Evolutionary conservation across 2,113 vertebrate genomes (phyloP).

Genomic region (Trematomus loennbergii): DNA sequence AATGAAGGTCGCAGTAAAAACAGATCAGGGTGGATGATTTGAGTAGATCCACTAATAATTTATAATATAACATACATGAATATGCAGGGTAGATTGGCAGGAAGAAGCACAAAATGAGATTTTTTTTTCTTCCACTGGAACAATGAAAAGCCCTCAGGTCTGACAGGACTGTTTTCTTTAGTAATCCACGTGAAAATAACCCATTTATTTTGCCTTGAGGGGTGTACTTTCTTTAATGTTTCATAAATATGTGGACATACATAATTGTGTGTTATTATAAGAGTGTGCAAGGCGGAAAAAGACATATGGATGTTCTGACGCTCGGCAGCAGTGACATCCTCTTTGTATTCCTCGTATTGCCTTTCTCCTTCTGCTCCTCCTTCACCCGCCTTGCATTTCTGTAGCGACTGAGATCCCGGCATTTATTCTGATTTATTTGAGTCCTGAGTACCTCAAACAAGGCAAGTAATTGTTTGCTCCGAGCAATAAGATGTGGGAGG

Average conservation of each 20-base stretch:
- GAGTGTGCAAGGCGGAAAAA: neutral
- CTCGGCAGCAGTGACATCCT: conserved; percentile 40
- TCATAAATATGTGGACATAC: conserved; percentile 25
- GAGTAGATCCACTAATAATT: conserved; percentile 34
- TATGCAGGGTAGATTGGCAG: conserved; percentile 1
- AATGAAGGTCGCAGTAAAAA: conserved; percentile 40
- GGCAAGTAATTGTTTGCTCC: conserved; percentile 70
- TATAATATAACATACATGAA: conserved; percentile 26
- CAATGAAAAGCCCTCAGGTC: conserved; percentile 25
- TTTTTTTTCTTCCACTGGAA: neutral
- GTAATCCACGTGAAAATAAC: conserved; percentile 38
- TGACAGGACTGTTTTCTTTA: conserved; percentile 37
- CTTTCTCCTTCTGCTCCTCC: conserved; percentile 33
- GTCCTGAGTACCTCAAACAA: conserved; percentile 62
- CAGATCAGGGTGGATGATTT: conserved; percentile 2
- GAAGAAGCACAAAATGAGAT: neutral
- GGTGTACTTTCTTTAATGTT: conserved; percentile 11
- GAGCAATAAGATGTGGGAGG: conserved; percentile 55
- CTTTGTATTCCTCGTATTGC: conserved; percentile 37
- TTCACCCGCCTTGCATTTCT: conserved; percentile 32
- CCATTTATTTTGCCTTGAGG: conserved; percentile 22
- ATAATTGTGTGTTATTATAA: conserved; percentile 11
- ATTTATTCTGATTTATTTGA: conserved; percentile 69
- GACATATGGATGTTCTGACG: neutral
- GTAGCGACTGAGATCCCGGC: conserved; percentile 38